Evolutionary conservation across 2,113 vertebrate species (phyloP), one percentile per base, ranked within the genome.

Genomic region (Choloepus hoffmanni): DNA sequence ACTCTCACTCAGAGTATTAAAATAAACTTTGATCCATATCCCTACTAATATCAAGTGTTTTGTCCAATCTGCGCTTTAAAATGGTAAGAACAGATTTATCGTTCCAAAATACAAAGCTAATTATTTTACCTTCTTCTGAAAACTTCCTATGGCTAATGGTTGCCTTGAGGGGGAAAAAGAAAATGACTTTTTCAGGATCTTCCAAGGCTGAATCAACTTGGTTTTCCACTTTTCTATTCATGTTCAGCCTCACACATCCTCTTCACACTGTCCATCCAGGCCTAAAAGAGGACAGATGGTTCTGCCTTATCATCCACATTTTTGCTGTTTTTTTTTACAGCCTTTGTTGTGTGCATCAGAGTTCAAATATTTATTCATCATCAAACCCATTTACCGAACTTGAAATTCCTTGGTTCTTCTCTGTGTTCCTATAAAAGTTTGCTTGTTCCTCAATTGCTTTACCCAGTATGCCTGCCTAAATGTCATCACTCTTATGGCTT

Each of bases 201-300:
- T 43, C 9, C 36, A 30, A 79, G 16, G n/a, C 58, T 85, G 55
- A 58, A 24, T 33, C 30, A 7, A 8, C 7, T 4, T 45, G 16
- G 0, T 5, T 26, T n/a, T 73, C 30, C 11, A 6, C 15, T 15
- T 12, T 40, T 45, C 5, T 9, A 1, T 33, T 1, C 7, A 28
- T 3, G 0, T 62, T 60, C 30, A 30, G 13, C 26, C 5, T n/a
- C 28, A 30, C 7, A 4, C 45, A 36, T 36, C 28, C 15, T 33
- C n/a, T 48, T 23, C 14, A 23, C n/a, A 18, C 1, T 8, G 24
- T n/a, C 18, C 15, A 70, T 3, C 7, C 9, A 19, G 0, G 1
- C 14, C 67, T 73, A 19, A 19, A 30, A 89, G 23, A 12, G 60
- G 6, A 55, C 8, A 13, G 2, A 5, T 3, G n/a, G 7, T 9